Evolutionary conservation across 2,888 invertebrate species (phyloP), one percentile per base, ranked within the genome.

Genomic region (Pristionchus maxplancki): DNA sequence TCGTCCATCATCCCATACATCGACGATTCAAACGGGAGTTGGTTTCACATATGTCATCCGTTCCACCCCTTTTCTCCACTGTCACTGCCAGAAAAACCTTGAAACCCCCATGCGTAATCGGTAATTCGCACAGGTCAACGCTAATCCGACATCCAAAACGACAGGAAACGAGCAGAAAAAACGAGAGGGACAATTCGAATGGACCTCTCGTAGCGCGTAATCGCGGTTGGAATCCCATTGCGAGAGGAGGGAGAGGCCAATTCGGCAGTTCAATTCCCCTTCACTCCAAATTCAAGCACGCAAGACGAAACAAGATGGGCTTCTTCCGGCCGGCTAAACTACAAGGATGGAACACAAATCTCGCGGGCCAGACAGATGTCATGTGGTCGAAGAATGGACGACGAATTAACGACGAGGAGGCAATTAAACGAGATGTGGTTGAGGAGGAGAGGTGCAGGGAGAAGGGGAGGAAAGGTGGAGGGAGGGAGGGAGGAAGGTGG

Each of bases 111-210:
- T 15, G 17, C 4, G n/a, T n/a, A n/a, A n/a, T n/a, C n/a, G n/a
- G n/a, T 67, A 67, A 67, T 67, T 67, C 67, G 28, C 67, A 34
- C 17, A 67, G 67, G 67, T 67, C 67, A 67, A n/a, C 62, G 67
- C 67, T 67, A 67, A 67, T 67, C 67, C 28, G 31, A 17, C 67
- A 31, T 28, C 28, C 67, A 34, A 31, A 15, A 28, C 50, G 50
- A 50, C 4, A 20, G 50, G 50, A 13, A 17, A 31, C 31, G 67
- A 34, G 31, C 6, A 28, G 58, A 58, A 5, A 67, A 67, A 67
- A 34, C 34, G 67, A 6, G 67, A 28, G 31, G 28, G 0, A 5
- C n/a, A 31, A 67, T 67, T 67, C 34, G 34, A 67, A 67, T 67
- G 2, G 62, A 28, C 62, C 24, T 62, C 58, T 24, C 24, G 31